Base-by-base conservation (phyloP, 1,140 invertebrate genomes). In the Drosophila ercepeae region DNA sequence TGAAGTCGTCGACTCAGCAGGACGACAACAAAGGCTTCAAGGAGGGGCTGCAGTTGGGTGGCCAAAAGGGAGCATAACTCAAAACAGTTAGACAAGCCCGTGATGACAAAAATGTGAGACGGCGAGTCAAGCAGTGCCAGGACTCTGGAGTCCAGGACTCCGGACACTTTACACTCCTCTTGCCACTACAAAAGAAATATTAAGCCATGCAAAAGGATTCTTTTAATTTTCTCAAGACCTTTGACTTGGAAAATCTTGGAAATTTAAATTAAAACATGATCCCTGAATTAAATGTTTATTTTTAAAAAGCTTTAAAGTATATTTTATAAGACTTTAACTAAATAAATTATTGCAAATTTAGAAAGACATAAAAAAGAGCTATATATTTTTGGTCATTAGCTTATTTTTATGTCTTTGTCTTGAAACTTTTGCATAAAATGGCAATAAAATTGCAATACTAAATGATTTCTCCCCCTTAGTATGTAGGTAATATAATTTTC, bases 91-190 rank as follows among this genome's bases (percentile, higher is more conserved):
- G 73, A 67, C 36, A 76, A 74, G 54, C 73, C 75, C 53, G 73
- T 74, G 74, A 73, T 76, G 74, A 82, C 78, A 68, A 86, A 88
- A 81, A 88, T 76, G 71, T 69, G 75, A 76, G 78, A 34, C 54
- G 27, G 46, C 29, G 27, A 59, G 69, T 52, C 70, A 70, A 70
- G 32, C 55, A 50, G 57, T 53, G 48, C 46, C 32, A 50, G 64
- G 34, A 58, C 55, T 59, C 25, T 42, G 46, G 14, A 29, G n/a
- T 27, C 25, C 25, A 19, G 46, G 14, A 29, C 7, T 27, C 25
- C 19, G n/a, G 23, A 59, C 21, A 18, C 18, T 19, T 16, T 21
- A 39, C 48, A 41, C 55, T 52, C 21, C 55, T 25, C 14, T 14
- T 9, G 0, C 0, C 0, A 13, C 36, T 34, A 36, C 13, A 45